phyloP scores from a whole-genome alignment of 2,113 vertebrate genomes.

The Pseudopodoces humilis region DNA sequence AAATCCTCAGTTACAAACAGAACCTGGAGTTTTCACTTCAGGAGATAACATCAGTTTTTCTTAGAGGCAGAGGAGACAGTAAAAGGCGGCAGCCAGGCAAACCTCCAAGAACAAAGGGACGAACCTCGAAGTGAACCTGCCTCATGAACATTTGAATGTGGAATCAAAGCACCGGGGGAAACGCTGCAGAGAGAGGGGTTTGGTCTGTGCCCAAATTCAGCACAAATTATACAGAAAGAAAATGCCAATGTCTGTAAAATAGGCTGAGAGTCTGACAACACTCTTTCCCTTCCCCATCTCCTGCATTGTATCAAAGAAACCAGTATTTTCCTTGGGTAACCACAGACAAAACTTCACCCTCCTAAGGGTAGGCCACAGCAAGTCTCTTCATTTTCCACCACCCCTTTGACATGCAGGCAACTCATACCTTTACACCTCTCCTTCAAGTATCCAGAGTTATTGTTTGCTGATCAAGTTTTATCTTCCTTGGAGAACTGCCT shows the following conservation, averaged over 20 bases:
- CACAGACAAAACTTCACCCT: background rate
- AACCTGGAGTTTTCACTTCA: background rate
- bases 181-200: background rate
- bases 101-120: constrained; percentile 39
- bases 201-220: background rate
- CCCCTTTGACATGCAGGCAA: background rate
- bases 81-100: constrained; percentile 28
- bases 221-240: background rate
- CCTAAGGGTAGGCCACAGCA: background rate
- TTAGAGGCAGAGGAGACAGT: constrained; percentile 1
- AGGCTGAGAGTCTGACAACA: background rate
- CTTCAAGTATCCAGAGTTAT: background rate
- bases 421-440: background rate
- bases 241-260: background rate
- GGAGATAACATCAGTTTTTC: constrained; percentile 51
- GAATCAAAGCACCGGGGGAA: background rate
- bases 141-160: background rate
- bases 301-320: background rate
- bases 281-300: background rate
- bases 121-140: background rate
- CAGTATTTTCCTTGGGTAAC: background rate
- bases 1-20: constrained; percentile 9
- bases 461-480: background rate
- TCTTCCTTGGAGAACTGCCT: background rate
- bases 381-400: background rate